phyloP scores from a whole-genome alignment of 1,140 invertebrate genomes.

The Psilanteris sp. region DNA sequence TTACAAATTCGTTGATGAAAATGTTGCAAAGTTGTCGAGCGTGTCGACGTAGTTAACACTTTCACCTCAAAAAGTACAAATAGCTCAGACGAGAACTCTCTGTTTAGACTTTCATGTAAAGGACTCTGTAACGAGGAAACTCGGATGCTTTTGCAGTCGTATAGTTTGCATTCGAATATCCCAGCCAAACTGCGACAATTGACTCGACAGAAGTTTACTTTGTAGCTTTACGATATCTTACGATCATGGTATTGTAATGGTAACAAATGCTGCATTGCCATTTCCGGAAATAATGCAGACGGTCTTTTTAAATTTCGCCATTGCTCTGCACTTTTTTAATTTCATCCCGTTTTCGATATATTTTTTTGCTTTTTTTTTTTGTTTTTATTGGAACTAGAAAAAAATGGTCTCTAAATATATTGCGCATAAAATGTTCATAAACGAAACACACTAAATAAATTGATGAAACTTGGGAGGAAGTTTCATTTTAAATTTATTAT shows the following conservation, averaged over 20 bases:
- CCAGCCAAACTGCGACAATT: conserved; percentile 37
- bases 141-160: conserved; percentile 47
- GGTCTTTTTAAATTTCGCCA: conserved; percentile 6
- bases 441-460: too few species aligned
- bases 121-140: conserved; percentile 59
- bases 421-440: too few species aligned
- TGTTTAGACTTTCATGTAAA: conserved; percentile 60
- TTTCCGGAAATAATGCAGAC: conserved; percentile 14
- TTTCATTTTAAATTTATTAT: too few species aligned
- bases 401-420: too few species aligned
- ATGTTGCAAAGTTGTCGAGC: conserved; percentile 29
- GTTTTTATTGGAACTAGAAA: too few species aligned
- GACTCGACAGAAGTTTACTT: conserved; percentile 49
- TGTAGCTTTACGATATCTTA: conserved; percentile 54
- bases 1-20: conserved; percentile 41
- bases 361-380: too few species aligned
- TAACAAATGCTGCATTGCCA: conserved; percentile 20
- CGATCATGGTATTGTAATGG: conserved; percentile 29
- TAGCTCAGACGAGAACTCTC: conserved; percentile 43
- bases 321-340: too few species aligned
- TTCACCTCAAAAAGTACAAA: conserved; percentile 58
- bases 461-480: too few species aligned
- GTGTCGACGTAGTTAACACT: conserved; percentile 51
- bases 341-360: too few species aligned
- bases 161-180: conserved; percentile 58